Percentiles rank a stretch among this genome's conserved stretches.
Conservation (phyloP, 2,888 invertebrate genomes). For the Epinotia ramella region DNA sequence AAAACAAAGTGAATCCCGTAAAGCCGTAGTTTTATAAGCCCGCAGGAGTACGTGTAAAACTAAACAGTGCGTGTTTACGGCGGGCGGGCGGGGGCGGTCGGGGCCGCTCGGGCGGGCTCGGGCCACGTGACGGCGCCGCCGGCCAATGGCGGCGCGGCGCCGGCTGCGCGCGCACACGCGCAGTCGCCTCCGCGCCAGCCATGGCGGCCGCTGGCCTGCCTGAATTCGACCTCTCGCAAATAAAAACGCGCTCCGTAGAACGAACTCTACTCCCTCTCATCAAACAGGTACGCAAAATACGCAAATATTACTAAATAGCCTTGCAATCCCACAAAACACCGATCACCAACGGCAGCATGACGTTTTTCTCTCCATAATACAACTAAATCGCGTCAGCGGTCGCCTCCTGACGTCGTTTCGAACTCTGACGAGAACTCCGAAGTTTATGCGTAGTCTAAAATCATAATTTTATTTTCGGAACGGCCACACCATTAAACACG, state of each 20-base stretch:
- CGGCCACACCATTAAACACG: conserved; percentile 63
- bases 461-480: conserved; percentile 73
- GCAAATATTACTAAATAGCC: conserved; percentile 54
- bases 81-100: conserved; percentile 53
- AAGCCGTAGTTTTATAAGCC: conserved; percentile 71
- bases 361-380: conserved; percentile 51
- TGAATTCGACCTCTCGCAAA: conserved; percentile 88
- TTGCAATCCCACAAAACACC: conserved; percentile 40
- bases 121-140: conserved; percentile 64
- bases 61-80: conserved; percentile 63
- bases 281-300: conserved; percentile 91
- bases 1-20: conserved; percentile 73
- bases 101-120: conserved; percentile 53
- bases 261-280: conserved; percentile 96
- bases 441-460: conserved; percentile 74
- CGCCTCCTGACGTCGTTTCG: conserved; percentile 69
- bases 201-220: conserved; percentile 87
- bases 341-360: conserved; percentile 48
- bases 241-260: conserved; percentile 97
- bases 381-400: conserved; percentile 59
- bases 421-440: conserved; percentile 65
- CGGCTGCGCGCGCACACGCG: conserved; percentile 75
- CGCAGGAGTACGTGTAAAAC: conserved; percentile 66
- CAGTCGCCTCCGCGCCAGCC: conserved; percentile 82
- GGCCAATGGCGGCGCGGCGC: conserved; percentile 64